Base-by-base conservation (phyloP, 2,797 vertebrate genomes). In the Sphaeramia orbicularis region DNA sequence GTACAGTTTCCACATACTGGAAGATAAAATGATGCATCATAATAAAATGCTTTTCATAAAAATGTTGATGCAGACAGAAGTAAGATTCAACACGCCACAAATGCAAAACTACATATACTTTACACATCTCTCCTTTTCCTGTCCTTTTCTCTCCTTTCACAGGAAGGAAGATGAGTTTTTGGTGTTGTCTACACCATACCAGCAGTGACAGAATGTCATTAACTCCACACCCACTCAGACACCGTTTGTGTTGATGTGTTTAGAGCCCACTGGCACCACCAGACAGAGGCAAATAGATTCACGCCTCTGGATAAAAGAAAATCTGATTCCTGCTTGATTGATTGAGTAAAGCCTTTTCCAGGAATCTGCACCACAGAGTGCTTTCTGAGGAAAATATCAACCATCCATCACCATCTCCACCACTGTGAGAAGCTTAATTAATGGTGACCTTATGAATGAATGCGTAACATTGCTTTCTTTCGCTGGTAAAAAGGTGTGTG, bases 191-290 rank as follows among this genome's bases (percentile, higher is more conserved):
- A 15, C 54, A 64, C 24, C 61, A 55, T 66, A 71, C 81, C 78
- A 79, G 51, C 72, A 32, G 61, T 83, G 86, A 86, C 82, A 86
- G 80, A 80, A 79, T 75, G 65, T 79, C 72, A 83, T 87, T 86
- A 81, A 71, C 76, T 71, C 63, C 64, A 67, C 75, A 51, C 71
- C 78, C 76, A 76, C 78, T 78, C 74, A 71, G 71, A 85, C 11
- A 21, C 18, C 69, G 45, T 45, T 68, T 47, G 47, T 71, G 76
- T 69, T 84, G 71, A 70, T 84, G 57, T 76, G 61, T 65, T 83
- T 68, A 16, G 63, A 74, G 60, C 49, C 38, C 35, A 32, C 51
- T 58, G 73, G 53, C 68, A 49, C 35, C 51, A 43, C 43, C 84
- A 71, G 72, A 78, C 74, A 62, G 36, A 37, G 54, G 52, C 70